These are phyloP conservation scores for Theropithecus gelada DNA, from an alignment of 2,113 vertebrate species.

Conservation along the genomic window DNA sequence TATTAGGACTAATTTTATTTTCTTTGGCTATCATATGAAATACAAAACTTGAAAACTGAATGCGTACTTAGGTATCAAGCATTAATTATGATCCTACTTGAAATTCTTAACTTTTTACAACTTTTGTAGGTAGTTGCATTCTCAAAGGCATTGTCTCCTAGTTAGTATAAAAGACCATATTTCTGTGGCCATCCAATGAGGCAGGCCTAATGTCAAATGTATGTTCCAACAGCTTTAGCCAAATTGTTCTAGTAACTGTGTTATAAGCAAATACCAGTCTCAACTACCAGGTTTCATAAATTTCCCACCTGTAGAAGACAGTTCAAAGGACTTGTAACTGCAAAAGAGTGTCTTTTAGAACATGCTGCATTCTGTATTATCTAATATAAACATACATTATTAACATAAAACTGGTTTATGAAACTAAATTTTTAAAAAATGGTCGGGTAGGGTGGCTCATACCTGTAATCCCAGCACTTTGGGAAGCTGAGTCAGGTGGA, in stretches of 20 bases:
- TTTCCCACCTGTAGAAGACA: neutral
- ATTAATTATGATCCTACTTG: neutral
- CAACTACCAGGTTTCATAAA: neutral
- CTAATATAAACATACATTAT: neutral
- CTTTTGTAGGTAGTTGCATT: neutral
- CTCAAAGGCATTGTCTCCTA: neutral
- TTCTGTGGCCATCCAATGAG: neutral
- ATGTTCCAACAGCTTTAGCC: neutral
- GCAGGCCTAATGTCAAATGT: neutral
- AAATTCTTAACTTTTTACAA: conserved; percentile 10
- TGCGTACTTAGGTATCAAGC: neutral
- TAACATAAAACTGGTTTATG: neutral
- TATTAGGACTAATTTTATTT: neutral
- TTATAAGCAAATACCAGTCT: neutral
- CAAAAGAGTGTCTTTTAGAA: neutral
- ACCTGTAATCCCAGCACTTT: no score
- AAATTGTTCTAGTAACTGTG: neutral
- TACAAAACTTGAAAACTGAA: neutral
- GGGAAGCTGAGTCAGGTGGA: no score
- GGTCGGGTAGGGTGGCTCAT: no score
- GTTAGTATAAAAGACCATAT: neutral
- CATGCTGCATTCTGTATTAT: neutral
- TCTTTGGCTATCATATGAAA: neutral
- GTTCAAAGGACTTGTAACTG: neutral
- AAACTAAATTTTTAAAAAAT: neutral